Base-by-base conservation (phyloP, 2,888 invertebrate genomes). In the Omphaloscelis lunosa region DNA sequence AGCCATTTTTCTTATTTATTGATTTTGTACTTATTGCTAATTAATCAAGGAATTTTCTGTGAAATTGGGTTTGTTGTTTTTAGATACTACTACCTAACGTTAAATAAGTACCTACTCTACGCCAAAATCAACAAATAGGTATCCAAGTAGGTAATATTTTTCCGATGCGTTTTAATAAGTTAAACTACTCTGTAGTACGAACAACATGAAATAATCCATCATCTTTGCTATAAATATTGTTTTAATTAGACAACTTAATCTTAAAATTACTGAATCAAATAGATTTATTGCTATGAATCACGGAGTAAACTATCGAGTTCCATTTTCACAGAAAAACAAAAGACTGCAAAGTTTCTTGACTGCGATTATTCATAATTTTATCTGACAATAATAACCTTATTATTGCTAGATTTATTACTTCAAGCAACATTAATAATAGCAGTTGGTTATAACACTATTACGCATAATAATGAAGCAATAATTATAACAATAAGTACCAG, bases 401-500 rank as follows among this genome's bases (percentile, higher is more conserved):
- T 71, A 61, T 62, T 72, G 23, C 12, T 41, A 62, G 45, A 78
- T 62, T 70, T 84, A 82, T 75, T 69, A 67, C n/a, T 34, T 23
- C 12, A 41, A 68, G 41, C 29, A 69, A 61, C 61, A 73, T 63
- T 77, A 74, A 58, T 75, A 86, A 72, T 81, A 58, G 41, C 12
- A 23, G 11, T 34, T n/a, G 29, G 70, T 75, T 82, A 77, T 76
- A 79, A 80, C 69, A 75, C 39, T 74, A 70, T 83, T 80, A 80
- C 56, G 62, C 62, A 61, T 69, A 71, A 78, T 83, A 86, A 84
- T 88, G 71, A 76, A 83, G 82, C 82, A 85, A 87, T 86, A 89
- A 86, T 86, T 86, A 83, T 86, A 90, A 87, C 84, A 86, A 86
- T 82, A 82, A 75, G 86, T 92, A 93, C 93, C 82, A 94, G 93